Conservation (phyloP, 2,113 vertebrate species). For the Brachypodius melanocephalos region DNA sequence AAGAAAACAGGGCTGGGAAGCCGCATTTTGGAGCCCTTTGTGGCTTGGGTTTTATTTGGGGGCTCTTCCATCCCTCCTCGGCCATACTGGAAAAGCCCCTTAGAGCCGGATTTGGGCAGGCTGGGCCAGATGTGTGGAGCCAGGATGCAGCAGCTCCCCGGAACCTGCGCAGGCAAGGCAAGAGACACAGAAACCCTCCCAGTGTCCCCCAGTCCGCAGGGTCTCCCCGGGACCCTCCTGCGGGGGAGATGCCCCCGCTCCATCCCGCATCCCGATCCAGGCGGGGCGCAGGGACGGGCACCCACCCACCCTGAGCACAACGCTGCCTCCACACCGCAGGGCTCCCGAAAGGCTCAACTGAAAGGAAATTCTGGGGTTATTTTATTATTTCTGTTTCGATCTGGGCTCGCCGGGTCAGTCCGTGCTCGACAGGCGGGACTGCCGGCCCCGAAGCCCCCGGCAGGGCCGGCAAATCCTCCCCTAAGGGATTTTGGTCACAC, state of each 20-base stretch:
- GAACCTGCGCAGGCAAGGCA: neutral
- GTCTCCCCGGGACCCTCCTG: neutral
- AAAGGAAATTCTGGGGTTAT: neutral
- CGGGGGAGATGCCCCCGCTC: neutral
- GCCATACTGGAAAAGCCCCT: neutral
- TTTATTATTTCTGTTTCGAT: neutral
- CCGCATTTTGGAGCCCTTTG: neutral
- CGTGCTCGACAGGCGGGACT: rapidly evolving
- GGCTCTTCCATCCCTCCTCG: rapidly evolving
- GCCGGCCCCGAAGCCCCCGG: rapidly evolving
- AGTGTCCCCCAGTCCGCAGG: neutral
- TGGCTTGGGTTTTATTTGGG: neutral
- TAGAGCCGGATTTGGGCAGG: rapidly evolving
- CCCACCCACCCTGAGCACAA: slow-evolving; percentile 80
- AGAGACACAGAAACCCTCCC: neutral
- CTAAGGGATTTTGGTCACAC: neutral
- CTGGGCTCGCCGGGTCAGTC: neutral
- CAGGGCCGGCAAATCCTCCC: neutral
- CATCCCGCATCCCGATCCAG: rapidly evolving
- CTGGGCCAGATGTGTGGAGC: neutral
- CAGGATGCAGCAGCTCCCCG: neutral
- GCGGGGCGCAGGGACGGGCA: rapidly evolving
- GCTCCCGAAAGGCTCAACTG: slow-evolving; percentile 1
- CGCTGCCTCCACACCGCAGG: neutral
- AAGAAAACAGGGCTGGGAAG: neutral